These are phyloP conservation scores for Bradypodion pumilum DNA, from an alignment of 2,797 vertebrate species.

Conservation along the genomic window DNA sequence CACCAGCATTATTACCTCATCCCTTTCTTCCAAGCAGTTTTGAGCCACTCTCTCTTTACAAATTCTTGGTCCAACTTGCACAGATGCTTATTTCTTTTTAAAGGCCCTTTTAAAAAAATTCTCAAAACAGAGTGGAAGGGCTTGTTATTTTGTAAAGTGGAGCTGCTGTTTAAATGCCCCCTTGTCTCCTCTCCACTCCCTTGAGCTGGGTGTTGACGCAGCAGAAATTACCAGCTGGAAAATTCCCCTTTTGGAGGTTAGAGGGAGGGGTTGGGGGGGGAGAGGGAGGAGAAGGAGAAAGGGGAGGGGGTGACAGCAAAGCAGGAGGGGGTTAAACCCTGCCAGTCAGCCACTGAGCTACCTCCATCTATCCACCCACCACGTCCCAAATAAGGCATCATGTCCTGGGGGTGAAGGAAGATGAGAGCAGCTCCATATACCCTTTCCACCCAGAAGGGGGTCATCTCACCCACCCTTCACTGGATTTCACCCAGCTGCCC, in stretches of 20 bases:
- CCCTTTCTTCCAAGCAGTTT: conserved; percentile 75
- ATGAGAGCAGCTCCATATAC: conserved; percentile 26
- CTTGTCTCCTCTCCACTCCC: conserved; percentile 74
- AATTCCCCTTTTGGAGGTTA: conserved; percentile 89
- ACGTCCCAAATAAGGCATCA: conserved; percentile 54
- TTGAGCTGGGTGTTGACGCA: conserved; percentile 91
- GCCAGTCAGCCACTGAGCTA: conserved; percentile 56
- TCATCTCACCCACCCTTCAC: background rate
- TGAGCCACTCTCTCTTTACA: conserved; percentile 71
- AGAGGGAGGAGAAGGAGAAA: conserved; percentile 31
- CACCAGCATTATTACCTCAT: conserved; percentile 70
- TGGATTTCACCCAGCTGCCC: conserved; percentile 17
- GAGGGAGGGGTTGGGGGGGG: conserved; percentile 70
- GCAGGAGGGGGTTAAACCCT: conserved; percentile 75
- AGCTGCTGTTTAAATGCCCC: conserved; percentile 75
- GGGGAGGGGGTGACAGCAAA: conserved; percentile 60
- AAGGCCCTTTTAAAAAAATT: conserved; percentile 32
- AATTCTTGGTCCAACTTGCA: conserved; percentile 76
- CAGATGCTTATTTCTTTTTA: conserved; percentile 58
- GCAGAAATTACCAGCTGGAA: conserved; percentile 93
- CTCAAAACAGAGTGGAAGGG: conserved; percentile 62
- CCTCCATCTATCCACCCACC: conserved; percentile 51
- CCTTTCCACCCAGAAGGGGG: background rate
- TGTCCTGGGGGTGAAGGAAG: conserved; percentile 42
- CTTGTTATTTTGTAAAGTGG: conserved; percentile 61